phyloP scores from a whole-genome alignment of 2,888 invertebrate species.

The Bombylius major region DNA sequence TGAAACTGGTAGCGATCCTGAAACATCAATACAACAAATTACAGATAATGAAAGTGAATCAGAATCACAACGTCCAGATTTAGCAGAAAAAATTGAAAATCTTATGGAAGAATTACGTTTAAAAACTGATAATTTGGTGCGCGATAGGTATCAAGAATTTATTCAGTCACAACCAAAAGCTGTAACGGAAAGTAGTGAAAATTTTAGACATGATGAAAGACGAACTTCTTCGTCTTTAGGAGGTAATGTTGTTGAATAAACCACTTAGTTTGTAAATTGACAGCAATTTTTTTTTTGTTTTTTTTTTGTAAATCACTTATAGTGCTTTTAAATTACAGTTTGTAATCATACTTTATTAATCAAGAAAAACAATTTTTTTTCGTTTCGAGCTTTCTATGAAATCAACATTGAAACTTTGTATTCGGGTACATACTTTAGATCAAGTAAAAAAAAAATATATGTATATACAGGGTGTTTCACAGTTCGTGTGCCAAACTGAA shows the following conservation, averaged over 20 bases:
- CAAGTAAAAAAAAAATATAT: too few species aligned
- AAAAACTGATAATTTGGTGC: slow-evolving; percentile 55
- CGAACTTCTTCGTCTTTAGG: slow-evolving; percentile 14
- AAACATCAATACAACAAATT: slow-evolving; percentile 35
- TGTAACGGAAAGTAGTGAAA: slow-evolving; percentile 34
- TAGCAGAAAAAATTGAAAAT: slow-evolving; percentile 57
- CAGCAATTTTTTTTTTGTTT: background rate
- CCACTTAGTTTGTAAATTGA: too few species aligned
- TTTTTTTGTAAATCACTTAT: background rate
- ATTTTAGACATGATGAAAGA: slow-evolving; percentile 20
- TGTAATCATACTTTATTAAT: background rate
- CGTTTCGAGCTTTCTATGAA: slow-evolving; percentile 5
- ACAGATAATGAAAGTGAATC: slow-evolving; percentile 38
- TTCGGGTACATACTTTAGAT: too few species aligned
- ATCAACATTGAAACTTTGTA: too few species aligned
- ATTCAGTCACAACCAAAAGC: slow-evolving; percentile 38
- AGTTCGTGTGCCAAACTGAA: too few species aligned
- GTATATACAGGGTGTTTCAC: too few species aligned
- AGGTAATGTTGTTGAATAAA: slow-evolving; percentile 7
- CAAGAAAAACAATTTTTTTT: slow-evolving; percentile 12
- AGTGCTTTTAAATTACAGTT: too few species aligned
- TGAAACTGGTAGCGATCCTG: slow-evolving; percentile 48
- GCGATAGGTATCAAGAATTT: slow-evolving; percentile 48
- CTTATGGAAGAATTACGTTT: slow-evolving; percentile 57
- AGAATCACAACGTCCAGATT: slow-evolving; percentile 48